Evolutionary conservation across 2,888 invertebrate species (phyloP).

Genomic region (Cerastis leucographa): DNA sequence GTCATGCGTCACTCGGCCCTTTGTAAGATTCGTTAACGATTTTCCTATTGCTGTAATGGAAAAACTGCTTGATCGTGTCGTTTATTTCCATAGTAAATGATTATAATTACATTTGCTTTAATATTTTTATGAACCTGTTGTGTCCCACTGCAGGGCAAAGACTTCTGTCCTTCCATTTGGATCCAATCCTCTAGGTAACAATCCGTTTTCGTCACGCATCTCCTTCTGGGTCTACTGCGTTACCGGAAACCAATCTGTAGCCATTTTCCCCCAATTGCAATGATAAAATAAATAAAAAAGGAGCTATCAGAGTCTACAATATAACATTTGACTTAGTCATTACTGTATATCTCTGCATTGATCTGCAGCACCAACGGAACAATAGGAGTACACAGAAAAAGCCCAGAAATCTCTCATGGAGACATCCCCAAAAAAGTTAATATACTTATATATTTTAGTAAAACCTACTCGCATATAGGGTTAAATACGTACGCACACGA

Average conservation of each 20-base stretch:
- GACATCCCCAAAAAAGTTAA: slow-evolving; percentile 3
- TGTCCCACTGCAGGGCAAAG: neutral
- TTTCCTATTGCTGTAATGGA: slow-evolving; percentile 10
- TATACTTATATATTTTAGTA: slow-evolving; percentile 34
- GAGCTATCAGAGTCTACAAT: neutral
- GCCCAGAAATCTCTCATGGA: neutral
- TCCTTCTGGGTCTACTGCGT: neutral
- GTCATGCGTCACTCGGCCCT: slow-evolving; percentile 44
- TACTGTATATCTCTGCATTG: neutral
- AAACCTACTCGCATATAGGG: slow-evolving; percentile 48
- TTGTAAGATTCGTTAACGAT: slow-evolving; percentile 29
- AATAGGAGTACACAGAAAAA: neutral
- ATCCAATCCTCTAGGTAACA: neutral
- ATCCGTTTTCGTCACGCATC: neutral
- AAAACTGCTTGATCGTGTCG: neutral
- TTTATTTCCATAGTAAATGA: neutral
- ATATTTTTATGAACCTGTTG: neutral
- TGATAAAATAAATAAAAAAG: neutral
- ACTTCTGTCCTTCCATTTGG: neutral
- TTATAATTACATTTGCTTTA: neutral
- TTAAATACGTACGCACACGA: slow-evolving; percentile 66
- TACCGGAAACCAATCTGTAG: neutral
- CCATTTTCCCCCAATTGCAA: neutral
- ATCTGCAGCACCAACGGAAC: neutral
- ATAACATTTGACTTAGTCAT: neutral